phyloP scores from a whole-genome alignment of 2,888 invertebrate species.

The Nemapogon koenigi region DNA sequence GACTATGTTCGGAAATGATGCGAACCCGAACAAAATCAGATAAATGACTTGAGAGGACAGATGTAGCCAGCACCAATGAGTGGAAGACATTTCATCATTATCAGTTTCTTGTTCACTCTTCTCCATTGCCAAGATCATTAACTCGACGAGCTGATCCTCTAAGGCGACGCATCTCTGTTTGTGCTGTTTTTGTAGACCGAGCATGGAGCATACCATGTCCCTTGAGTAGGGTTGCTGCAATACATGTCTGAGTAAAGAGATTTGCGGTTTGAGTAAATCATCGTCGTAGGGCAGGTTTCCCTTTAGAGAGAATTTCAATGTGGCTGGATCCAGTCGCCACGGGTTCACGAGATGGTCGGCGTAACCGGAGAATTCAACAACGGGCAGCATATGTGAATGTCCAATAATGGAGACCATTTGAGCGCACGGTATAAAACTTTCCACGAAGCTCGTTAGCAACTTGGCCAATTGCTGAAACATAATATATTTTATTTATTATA shows the following conservation, averaged over 20 bases:
- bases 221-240: constrained; percentile 94
- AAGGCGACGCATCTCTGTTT: constrained; percentile 87
- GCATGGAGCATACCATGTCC: constrained; percentile 95
- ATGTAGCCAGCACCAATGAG: constrained; percentile 91
- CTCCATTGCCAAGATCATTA: constrained; percentile 92
- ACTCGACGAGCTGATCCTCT: constrained; percentile 91
- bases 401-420: constrained; percentile 96
- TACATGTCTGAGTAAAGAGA: constrained; percentile 85
- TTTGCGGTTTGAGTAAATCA: constrained; percentile 88
- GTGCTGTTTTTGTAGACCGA: constrained; percentile 91
- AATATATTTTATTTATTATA: background rate
- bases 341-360: constrained; percentile 89
- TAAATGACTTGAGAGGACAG: constrained; percentile 94
- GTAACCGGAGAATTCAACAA: constrained; percentile 92
- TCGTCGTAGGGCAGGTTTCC: constrained; percentile 87
- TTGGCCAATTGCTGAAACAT: constrained; percentile 77
- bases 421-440: constrained; percentile 91
- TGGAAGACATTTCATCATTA: constrained; percentile 67
- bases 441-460: constrained; percentile 86
- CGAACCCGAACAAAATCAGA: constrained; percentile 93
- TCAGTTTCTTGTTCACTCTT: constrained; percentile 76
- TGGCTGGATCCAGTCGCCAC: constrained; percentile 90
- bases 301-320: constrained; percentile 69
- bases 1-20: constrained; percentile 92
- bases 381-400: constrained; percentile 89